phyloP scores from a whole-genome alignment of 2,797 vertebrate genomes.

The Myotis myotis region DNA sequence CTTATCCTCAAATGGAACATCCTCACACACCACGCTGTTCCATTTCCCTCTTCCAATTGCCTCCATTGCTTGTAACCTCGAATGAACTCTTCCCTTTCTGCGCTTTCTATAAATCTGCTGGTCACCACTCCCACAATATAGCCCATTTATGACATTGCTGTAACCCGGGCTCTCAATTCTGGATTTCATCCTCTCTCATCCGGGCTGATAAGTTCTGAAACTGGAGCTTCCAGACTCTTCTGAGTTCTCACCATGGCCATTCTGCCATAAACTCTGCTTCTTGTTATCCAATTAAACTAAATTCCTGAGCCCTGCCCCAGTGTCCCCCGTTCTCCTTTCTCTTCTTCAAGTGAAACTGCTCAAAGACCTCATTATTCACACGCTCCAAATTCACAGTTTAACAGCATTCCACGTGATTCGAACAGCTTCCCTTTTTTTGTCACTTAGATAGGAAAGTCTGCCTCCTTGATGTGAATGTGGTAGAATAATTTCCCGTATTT shows the following conservation, averaged over 20 bases:
- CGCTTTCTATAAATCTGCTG: constrained; percentile 4
- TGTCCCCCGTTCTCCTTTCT: not conserved
- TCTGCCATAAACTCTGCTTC: not conserved
- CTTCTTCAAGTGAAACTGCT: constrained; percentile 39
- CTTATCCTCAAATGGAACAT: constrained; percentile 31
- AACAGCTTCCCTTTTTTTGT: constrained; percentile 7
- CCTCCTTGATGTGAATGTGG: not conserved
- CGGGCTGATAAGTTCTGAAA: not conserved
- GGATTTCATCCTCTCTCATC: constrained; percentile 47
- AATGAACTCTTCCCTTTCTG: constrained; percentile 24
- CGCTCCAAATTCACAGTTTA: constrained; percentile 16
- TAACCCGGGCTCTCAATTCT: constrained; percentile 50
- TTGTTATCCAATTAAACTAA: constrained; percentile 35
- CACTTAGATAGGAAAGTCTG: not conserved
- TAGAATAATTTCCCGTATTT: constrained; percentile 28
- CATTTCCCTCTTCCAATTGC: constrained; percentile 43
- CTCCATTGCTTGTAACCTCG: constrained; percentile 52
- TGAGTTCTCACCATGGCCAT: not conserved
- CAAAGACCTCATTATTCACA: constrained; percentile 52
- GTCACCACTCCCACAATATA: constrained; percentile 25
- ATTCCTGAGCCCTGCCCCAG: not conserved
- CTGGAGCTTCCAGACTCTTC: constrained; percentile 8
- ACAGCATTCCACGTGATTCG: not conserved
- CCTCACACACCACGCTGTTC: not conserved
- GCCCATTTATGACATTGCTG: constrained; percentile 33